A percentile compares a stretch with the other conserved stretches of the same genome.
phyloP scores from a whole-genome alignment of 2,888 invertebrate species.

The Drosophila quinaria region DNA sequence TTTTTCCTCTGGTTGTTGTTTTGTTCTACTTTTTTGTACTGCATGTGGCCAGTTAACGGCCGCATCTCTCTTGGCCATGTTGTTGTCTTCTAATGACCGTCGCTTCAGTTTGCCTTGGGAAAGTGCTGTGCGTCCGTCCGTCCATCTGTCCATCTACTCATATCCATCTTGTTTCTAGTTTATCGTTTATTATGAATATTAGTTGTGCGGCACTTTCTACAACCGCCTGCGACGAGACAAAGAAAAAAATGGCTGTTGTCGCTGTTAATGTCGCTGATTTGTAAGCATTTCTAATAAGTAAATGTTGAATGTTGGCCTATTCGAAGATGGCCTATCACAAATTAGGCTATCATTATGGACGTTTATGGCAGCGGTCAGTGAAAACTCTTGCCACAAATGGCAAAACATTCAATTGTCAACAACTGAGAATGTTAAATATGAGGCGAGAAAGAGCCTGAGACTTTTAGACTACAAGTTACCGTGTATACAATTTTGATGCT shows the following conservation, averaged over 20 bases:
- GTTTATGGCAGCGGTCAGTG: constrained; percentile 28
- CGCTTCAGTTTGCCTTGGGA: constrained; percentile 39
- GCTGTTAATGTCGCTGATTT: constrained; percentile 46
- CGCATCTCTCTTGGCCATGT: constrained; percentile 18
- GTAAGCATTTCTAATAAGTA: constrained; percentile 36
- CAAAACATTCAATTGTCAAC: constrained; percentile 13
- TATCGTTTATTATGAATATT: constrained; percentile 71
- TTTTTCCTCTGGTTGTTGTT: constrained; percentile 59
- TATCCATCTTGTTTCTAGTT: constrained; percentile 47
- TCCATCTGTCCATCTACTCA: constrained; percentile 15
- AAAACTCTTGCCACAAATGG: constrained; percentile 30
- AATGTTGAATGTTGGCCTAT: constrained; percentile 23
- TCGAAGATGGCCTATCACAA: constrained; percentile 17
- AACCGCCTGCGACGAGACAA: constrained; percentile 37
- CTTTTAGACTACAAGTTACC: not conserved
- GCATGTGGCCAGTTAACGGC: constrained; percentile 5
- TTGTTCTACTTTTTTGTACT: constrained; percentile 69
- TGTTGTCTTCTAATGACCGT: constrained; percentile 66
- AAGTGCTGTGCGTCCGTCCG: constrained; percentile 39
- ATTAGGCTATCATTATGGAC: constrained; percentile 21
- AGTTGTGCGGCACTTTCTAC: constrained; percentile 71
- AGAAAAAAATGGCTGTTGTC: constrained; percentile 43
- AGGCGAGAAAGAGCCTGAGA: not conserved
- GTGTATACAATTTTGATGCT: not conserved
- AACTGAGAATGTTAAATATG: constrained; percentile 8